Conservation (phyloP, 2,797 vertebrate species). For the Balearica regulorum region DNA sequence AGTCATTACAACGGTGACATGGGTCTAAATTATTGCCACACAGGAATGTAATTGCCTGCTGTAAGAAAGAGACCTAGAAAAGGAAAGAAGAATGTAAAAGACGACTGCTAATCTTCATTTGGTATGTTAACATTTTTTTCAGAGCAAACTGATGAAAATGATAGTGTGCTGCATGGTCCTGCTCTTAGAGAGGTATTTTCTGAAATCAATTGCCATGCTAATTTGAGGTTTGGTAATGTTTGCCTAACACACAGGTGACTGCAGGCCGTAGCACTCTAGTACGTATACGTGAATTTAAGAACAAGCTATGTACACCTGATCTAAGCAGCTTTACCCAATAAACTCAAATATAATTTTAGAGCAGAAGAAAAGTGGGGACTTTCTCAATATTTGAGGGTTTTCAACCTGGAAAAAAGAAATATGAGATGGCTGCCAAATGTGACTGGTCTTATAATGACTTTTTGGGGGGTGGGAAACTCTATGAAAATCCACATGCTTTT, state of each 20-base stretch:
- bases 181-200: not conserved
- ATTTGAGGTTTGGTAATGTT: not conserved
- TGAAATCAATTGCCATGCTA: not conserved
- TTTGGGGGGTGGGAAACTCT: not conserved
- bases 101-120: not conserved
- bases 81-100: not conserved
- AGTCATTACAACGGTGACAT: slow-evolving; percentile 20
- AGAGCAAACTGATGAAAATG: not conserved
- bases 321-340: not conserved
- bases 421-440: not conserved
- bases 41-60: not conserved
- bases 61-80: not conserved
- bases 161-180: not conserved
- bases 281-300: not conserved
- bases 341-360: not conserved
- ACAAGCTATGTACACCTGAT: not conserved
- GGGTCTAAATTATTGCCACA: slow-evolving; percentile 32
- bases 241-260: not conserved
- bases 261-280: not conserved
- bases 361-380: not conserved
- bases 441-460: not conserved
- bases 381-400: not conserved
- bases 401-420: not conserved
- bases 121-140: not conserved
- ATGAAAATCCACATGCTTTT: not conserved